Conservation (phyloP, 2,113 vertebrate species). For the Sminthopsis crassicaudata region DNA sequence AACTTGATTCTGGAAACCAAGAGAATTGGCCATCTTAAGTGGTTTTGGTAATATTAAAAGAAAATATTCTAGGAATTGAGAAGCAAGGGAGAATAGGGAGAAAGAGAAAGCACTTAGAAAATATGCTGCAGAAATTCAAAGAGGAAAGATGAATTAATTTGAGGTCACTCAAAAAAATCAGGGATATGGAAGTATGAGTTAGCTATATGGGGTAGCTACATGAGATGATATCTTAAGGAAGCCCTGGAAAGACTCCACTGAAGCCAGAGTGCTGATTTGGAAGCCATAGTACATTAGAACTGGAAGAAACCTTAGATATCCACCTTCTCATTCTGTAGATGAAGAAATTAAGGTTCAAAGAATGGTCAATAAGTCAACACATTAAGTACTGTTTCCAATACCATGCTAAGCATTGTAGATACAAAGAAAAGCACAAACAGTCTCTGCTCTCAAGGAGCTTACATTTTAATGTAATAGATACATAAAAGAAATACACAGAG, state of each 20-base stretch:
- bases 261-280: not conserved
- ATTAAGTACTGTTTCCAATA: not conserved
- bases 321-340: not conserved
- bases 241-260: too few species aligned
- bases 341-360: not conserved
- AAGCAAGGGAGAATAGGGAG: not conserved
- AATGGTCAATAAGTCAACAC: not conserved
- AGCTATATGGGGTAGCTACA: too few species aligned
- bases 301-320: not conserved
- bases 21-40: too few species aligned
- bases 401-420: not conserved
- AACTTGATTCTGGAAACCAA: too few species aligned
- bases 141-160: not conserved
- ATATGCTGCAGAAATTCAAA: too few species aligned
- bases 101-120: not conserved
- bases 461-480: not conserved
- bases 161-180: too few species aligned
- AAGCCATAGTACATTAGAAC: not conserved
- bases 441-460: not conserved
- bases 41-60: not conserved
- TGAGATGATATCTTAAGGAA: too few species aligned
- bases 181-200: not conserved
- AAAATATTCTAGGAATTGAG: not conserved
- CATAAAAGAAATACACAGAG: not conserved
- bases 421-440: not conserved